These are phyloP conservation scores for Peribatodes rhomboidaria DNA, from an alignment of 2,888 invertebrate genomes.

Conservation along the genomic window DNA sequence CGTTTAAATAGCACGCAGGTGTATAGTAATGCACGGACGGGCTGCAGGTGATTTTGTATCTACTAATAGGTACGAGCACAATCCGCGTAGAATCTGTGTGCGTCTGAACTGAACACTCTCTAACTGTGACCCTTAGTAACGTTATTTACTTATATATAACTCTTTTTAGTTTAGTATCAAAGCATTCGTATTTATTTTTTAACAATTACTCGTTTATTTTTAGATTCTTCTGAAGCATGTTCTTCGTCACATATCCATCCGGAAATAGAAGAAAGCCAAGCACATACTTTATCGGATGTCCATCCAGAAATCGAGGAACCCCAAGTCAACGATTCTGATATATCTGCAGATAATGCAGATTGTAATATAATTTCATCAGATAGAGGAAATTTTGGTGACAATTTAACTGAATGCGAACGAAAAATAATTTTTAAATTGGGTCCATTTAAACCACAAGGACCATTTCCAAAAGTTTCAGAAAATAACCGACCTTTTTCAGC, in stretches of 20 bases:
- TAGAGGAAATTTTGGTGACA: constrained; percentile 45
- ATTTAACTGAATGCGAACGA: constrained; percentile 42
- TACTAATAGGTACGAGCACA: constrained; percentile 37
- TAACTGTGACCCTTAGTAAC: constrained; percentile 35
- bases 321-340: constrained; percentile 41
- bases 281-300: constrained; percentile 37
- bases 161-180: constrained; percentile 39
- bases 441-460: constrained; percentile 48
- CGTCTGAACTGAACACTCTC: constrained; percentile 36
- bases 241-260: constrained; percentile 36
- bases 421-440: constrained; percentile 49
- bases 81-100: constrained; percentile 36
- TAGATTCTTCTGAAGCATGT: constrained; percentile 36
- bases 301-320: constrained; percentile 40
- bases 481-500: constrained; percentile 45
- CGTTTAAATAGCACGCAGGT: constrained; percentile 30
- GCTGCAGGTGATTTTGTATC: constrained; percentile 23
- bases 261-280: constrained; percentile 40
- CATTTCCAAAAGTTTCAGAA: constrained; percentile 48
- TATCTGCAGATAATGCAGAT: constrained; percentile 36
- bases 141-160: constrained; percentile 36
- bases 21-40: constrained; percentile 35
- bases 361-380: constrained; percentile 43
- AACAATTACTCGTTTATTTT: constrained; percentile 36
- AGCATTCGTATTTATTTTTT: constrained; percentile 39